Conservation (phyloP, 2,888 invertebrate species). For the Tachystola acroxantha region DNA sequence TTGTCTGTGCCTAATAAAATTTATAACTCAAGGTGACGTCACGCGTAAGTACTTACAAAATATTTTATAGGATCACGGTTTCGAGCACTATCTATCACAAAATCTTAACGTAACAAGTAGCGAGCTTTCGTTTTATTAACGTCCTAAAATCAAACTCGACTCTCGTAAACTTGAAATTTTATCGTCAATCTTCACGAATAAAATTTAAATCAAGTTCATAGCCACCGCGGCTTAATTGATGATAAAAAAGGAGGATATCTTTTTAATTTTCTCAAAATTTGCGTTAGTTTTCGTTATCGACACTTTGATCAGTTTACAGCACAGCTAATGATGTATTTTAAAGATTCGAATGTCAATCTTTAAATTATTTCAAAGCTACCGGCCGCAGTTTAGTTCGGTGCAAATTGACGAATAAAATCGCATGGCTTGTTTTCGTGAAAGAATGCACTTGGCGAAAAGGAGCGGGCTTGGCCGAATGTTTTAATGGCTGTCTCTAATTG, state of each 20-base stretch:
- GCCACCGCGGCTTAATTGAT: conserved; percentile 12
- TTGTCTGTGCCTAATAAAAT: conserved; percentile 3
- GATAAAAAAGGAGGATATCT: conserved; percentile 13
- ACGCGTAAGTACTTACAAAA: conserved; percentile 1
- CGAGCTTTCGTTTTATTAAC: conserved; percentile 32
- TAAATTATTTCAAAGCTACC: conserved; percentile 61
- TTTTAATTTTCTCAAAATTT: conserved; percentile 14
- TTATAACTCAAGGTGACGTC: conserved; percentile 3
- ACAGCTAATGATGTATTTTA: conserved; percentile 29
- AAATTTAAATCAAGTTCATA: conserved; percentile 21
- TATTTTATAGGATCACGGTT: conserved; percentile 9
- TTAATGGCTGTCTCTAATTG: conserved; percentile 71
- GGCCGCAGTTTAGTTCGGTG: conserved; percentile 46
- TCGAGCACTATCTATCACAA: conserved; percentile 14
- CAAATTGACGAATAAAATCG: conserved; percentile 63
- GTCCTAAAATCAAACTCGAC: conserved; percentile 22
- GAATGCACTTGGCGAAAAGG: conserved; percentile 60
- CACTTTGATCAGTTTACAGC: conserved; percentile 9
- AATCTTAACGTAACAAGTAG: conserved; percentile 32
- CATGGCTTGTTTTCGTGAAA: conserved; percentile 60
- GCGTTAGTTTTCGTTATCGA: conserved; percentile 13
- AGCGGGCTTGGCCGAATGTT: conserved; percentile 43
- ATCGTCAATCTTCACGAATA: conserved; percentile 19
- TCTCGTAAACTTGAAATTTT: conserved; percentile 29
- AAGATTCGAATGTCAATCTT: conserved; percentile 35